phyloP scores from a whole-genome alignment of 2,113 vertebrate genomes.

The Abramis brama region DNA sequence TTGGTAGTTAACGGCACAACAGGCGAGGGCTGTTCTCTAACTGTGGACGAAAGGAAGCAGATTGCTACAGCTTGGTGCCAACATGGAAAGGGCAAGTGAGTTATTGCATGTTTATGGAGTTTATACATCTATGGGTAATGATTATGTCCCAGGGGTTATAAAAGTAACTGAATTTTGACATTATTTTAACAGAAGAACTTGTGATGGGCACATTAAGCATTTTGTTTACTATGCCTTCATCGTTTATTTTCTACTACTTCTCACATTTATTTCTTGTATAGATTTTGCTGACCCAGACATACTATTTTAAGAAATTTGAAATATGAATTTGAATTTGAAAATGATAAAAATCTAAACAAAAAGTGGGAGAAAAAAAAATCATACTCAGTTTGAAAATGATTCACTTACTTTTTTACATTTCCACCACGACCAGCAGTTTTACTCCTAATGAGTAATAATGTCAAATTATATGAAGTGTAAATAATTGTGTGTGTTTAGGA shows the following conservation, averaged over 20 bases:
- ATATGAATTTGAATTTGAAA: too few species aligned
- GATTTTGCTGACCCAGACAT: too few species aligned
- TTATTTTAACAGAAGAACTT: not conserved
- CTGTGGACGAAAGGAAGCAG: conserved; percentile 81
- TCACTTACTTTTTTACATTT: not conserved
- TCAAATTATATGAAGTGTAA: not conserved
- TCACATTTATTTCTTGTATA: too few species aligned
- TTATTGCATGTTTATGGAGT: conserved; percentile 39
- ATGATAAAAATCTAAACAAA: too few species aligned
- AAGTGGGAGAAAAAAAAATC: too few species aligned
- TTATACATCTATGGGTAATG: not conserved
- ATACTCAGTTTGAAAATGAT: not conserved
- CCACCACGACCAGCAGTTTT: not conserved
- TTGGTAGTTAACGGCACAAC: conserved; percentile 93
- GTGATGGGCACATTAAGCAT: too few species aligned
- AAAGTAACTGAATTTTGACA: not conserved
- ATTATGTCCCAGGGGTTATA: not conserved
- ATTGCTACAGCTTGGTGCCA: conserved; percentile 86
- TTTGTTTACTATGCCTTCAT: not conserved
- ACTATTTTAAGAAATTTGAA: too few species aligned
- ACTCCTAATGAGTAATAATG: not conserved
- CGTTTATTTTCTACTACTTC: too few species aligned
- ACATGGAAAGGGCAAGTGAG: conserved; percentile 83
- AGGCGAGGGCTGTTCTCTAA: conserved; percentile 90
- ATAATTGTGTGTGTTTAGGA: not conserved